A percentile compares a stretch with the other conserved stretches of the same genome.
These are phyloP conservation scores for Phycodurus eques DNA, from an alignment of 2,113 vertebrate genomes.

Conservation along the genomic window DNA sequence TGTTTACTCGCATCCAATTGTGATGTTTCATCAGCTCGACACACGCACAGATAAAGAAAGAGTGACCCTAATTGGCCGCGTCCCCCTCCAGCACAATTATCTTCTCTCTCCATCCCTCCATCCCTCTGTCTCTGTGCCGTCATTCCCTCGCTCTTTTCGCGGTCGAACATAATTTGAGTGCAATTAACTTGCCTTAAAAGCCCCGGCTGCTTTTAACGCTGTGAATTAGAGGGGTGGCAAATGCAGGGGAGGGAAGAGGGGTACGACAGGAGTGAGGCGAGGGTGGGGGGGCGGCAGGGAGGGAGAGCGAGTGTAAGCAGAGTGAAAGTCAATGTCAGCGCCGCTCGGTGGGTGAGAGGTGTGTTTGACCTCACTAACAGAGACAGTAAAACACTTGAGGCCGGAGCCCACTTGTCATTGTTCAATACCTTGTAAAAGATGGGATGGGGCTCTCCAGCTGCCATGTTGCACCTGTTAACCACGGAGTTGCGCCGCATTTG, in stretches of 20 bases:
- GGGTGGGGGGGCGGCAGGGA: conserved; percentile 15
- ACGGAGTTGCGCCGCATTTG: background rate
- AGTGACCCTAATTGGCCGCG: conserved; percentile 63
- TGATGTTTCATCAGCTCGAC: conserved; percentile 45
- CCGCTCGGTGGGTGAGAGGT: conserved; percentile 52
- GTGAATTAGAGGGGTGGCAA: conserved; percentile 74
- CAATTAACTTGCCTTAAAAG: conserved; percentile 83
- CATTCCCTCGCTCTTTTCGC: conserved; percentile 68
- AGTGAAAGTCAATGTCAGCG: conserved; percentile 69
- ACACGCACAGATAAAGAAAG: conserved; percentile 46
- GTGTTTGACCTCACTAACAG: conserved; percentile 70
- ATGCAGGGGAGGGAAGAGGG: conserved; percentile 36
- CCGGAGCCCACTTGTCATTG: conserved; percentile 56
- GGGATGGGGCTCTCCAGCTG: conserved; percentile 32
- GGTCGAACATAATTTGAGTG: conserved; percentile 83
- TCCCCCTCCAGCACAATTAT: conserved; percentile 70
- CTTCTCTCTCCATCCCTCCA: conserved; percentile 62
- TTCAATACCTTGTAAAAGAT: conserved; percentile 51
- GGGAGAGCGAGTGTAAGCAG: conserved; percentile 33
- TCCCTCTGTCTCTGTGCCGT: conserved; percentile 48
- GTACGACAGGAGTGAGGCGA: conserved; percentile 26
- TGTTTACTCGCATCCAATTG: conserved; percentile 58
- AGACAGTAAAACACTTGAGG: conserved; percentile 70
- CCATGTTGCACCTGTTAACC: conserved; percentile 31
- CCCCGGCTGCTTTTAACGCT: conserved; percentile 74